Conservation (phyloP, 1,140 invertebrate genomes). For the Drosophila kohkoa region DNA sequence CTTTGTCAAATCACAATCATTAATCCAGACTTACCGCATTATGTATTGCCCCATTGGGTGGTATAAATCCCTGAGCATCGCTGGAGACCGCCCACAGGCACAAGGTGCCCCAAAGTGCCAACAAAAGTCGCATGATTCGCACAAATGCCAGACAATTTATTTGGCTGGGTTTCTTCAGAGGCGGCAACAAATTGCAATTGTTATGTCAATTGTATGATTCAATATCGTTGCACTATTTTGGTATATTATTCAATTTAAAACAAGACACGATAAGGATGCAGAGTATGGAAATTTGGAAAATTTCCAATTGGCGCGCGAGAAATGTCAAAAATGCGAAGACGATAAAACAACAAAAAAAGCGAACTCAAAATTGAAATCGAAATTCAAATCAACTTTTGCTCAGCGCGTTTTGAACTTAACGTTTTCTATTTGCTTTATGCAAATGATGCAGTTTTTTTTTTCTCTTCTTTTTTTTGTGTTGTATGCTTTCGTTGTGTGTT, state of each 20-base stretch:
- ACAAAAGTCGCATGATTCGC: slow-evolving; percentile 63
- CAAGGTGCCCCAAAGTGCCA: slow-evolving; percentile 74
- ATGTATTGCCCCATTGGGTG: slow-evolving; percentile 62
- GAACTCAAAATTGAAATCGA: slow-evolving; percentile 44
- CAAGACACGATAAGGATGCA: slow-evolving; percentile 39
- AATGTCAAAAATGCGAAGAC: slow-evolving; percentile 57
- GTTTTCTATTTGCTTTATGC: slow-evolving; percentile 80
- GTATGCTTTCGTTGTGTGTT: slow-evolving; percentile 37
- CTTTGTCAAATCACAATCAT: background rate
- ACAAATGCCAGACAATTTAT: slow-evolving; percentile 20
- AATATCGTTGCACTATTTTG: slow-evolving; percentile 58
- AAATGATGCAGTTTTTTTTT: slow-evolving; percentile 69
- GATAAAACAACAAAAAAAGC: slow-evolving; percentile 21
- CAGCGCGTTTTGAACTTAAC: slow-evolving; percentile 55
- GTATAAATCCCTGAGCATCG: slow-evolving; percentile 79
- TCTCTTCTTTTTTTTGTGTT: slow-evolving; percentile 14
- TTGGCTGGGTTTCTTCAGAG: slow-evolving; percentile 12
- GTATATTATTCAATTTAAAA: slow-evolving; percentile 29
- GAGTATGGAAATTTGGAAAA: slow-evolving; percentile 19
- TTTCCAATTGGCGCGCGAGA: slow-evolving; percentile 46
- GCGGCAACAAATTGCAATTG: slow-evolving; percentile 20
- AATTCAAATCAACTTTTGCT: slow-evolving; percentile 53
- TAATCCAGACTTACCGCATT: slow-evolving; percentile 65
- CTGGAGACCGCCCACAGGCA: slow-evolving; percentile 69
- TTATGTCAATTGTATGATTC: slow-evolving; percentile 12